phyloP scores from a whole-genome alignment of 2,797 vertebrate species.

The Eidolon dupreanum region DNA sequence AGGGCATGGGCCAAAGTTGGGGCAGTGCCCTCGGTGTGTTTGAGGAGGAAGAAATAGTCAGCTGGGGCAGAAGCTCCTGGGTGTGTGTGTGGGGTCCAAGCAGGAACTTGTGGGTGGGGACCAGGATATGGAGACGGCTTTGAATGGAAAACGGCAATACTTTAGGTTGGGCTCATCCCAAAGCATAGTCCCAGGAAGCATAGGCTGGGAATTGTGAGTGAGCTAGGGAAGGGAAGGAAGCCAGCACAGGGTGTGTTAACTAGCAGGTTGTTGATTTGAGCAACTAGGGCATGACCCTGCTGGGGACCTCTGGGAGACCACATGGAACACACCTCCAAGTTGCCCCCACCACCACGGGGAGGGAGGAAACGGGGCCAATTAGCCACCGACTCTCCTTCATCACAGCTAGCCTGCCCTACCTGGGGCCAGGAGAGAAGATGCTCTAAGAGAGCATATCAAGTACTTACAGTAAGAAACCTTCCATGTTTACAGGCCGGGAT shows the following conservation, averaged over 20 bases:
- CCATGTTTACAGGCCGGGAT: background rate
- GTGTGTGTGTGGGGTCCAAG: background rate
- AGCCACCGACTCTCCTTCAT: background rate
- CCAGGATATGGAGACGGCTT: background rate
- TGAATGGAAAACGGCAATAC: background rate
- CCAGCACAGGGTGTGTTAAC: background rate
- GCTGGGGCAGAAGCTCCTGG: background rate
- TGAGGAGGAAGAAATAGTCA: background rate
- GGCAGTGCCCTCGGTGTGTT: too few relatives aligned
- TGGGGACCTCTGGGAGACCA: background rate
- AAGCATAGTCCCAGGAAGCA: background rate
- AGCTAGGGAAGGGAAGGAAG: background rate
- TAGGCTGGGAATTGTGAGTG: background rate
- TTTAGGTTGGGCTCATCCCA: background rate
- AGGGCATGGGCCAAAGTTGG: background rate
- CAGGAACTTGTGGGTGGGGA: background rate
- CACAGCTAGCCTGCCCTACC: background rate
- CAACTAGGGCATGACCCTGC: background rate
- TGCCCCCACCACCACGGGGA: accelerated
- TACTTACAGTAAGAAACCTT: background rate
- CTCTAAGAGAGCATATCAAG: accelerated
- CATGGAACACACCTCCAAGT: accelerated
- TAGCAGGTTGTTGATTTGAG: background rate
- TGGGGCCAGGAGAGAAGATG: background rate
- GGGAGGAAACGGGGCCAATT: background rate